Conservation (phyloP, 2,888 invertebrate species). For the Megaustenia siamemsis region DNA sequence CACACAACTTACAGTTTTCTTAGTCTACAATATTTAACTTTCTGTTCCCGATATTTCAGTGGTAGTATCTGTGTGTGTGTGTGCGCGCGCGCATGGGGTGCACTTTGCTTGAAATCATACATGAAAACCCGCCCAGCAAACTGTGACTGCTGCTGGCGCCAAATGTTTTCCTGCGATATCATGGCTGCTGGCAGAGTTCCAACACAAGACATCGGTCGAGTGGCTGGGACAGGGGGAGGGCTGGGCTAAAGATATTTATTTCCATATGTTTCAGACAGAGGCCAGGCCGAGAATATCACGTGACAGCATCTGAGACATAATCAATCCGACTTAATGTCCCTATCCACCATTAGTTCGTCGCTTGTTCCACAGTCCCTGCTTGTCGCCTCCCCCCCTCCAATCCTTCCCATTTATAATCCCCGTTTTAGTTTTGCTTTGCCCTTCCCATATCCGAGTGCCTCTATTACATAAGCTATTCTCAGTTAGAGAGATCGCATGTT, state of each 20-base stretch:
- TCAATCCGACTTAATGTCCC: conserved; percentile 2
- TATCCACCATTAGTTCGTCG: neutral
- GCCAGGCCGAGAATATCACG: neutral
- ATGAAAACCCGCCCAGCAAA: no score
- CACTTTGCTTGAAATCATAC: neutral
- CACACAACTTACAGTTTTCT: no score
- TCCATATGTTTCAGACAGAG: conserved; percentile 5
- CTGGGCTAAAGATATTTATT: neutral
- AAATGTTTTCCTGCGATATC: neutral
- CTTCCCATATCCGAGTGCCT: neutral
- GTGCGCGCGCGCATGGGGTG: neutral
- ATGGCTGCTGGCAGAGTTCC: neutral
- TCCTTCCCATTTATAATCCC: neutral
- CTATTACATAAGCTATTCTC: no score
- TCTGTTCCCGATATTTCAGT: neutral
- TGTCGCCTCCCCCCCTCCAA: neutral
- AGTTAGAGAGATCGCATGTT: neutral
- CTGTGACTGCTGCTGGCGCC: neutral
- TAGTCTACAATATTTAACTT: no score
- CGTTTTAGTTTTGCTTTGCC: neutral
- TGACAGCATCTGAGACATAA: conserved; percentile 34
- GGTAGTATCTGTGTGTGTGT: neutral
- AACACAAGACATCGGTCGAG: neutral
- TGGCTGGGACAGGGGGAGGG: neutral
- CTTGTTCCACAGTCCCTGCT: neutral